Base-by-base conservation (phyloP, 2,113 vertebrate species). In the Motacilla alba region DNA sequence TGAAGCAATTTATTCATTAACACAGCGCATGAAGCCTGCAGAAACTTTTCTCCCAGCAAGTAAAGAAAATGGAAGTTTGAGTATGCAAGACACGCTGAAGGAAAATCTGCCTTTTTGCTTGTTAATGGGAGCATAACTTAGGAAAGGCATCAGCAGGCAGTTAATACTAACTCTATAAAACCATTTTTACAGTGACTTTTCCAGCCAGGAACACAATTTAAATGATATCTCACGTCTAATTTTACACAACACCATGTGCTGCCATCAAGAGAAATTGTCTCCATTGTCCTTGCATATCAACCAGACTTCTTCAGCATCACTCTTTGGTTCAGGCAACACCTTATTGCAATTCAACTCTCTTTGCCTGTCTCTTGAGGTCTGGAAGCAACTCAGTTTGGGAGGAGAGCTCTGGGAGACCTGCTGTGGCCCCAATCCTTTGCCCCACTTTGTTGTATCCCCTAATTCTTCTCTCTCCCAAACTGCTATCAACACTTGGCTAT, bases 111-210 rank as follows among this genome's bases (percentile, higher is more conserved):
- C 27, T 79, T 79, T 85, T 70, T 66, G 6, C 59, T 83, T 74
- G 10, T 58, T 85, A 91, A 69, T 74, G 59, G 35, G 33, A 83
- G 27, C 23, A 47, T 69, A 76, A 80, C 50, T 77, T 83, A 55
- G 1, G 22, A 85, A 94, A 85, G 27, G 21, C 30, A 21, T 55
- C 5, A 10, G 31, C 62, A 94, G 67, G 35, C 86, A 87, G 52
- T 83, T 92, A 93, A 84, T 72, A 50, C 47, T 76, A 75, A 75
- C 69, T 76, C 72, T 58, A 73, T 58, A 84, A 87, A 89, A 78
- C 46, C 27, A 67, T 79, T 90, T 97, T 87, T 85, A 83, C 70
- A 85, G 82, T 80, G 46, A 85, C 59, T 93, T 90, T 88, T 93
- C 82, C 80, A 74, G 47, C 20, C 68, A 88, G 52, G 30, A 88